These are phyloP conservation scores for Pomatorhinus ruficollis DNA, from an alignment of 2,113 vertebrate species.

Conservation along the genomic window DNA sequence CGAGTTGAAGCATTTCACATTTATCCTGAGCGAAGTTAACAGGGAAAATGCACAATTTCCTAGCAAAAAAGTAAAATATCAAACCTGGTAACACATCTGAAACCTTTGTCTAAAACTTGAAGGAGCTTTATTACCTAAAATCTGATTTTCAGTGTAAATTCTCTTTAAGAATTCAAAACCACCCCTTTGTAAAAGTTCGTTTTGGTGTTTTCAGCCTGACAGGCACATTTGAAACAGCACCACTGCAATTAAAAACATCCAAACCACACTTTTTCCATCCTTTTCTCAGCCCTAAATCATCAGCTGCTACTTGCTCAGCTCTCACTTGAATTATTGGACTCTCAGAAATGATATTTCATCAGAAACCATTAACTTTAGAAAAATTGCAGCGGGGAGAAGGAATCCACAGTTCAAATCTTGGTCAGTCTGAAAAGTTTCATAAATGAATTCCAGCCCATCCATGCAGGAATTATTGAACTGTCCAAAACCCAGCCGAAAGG, in stretches of 20 bases:
- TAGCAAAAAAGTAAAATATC: not conserved
- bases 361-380: not conserved
- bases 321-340: not conserved
- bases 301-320: not conserved
- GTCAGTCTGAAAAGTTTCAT: not conserved
- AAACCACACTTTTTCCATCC: not conserved
- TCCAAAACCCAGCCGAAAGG: not conserved
- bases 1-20: not conserved
- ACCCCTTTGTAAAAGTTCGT: not conserved
- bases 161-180: not conserved
- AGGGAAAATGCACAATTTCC: not conserved
- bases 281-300: not conserved
- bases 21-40: not conserved
- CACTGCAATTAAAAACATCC: not conserved
- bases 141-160: not conserved
- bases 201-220: not conserved
- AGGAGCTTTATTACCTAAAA: not conserved
- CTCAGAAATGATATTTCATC: not conserved
- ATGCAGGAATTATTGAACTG: not conserved
- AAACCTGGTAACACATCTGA: not conserved
- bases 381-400: not conserved
- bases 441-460: not conserved
- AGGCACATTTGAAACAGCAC: not conserved
- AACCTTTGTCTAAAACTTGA: not conserved
- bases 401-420: conserved; percentile 28